A percentile compares a stretch with the other conserved stretches of the same genome.
phyloP scores from a whole-genome alignment of 23 tunicate species.

The Halocynthia roretzi region DNA sequence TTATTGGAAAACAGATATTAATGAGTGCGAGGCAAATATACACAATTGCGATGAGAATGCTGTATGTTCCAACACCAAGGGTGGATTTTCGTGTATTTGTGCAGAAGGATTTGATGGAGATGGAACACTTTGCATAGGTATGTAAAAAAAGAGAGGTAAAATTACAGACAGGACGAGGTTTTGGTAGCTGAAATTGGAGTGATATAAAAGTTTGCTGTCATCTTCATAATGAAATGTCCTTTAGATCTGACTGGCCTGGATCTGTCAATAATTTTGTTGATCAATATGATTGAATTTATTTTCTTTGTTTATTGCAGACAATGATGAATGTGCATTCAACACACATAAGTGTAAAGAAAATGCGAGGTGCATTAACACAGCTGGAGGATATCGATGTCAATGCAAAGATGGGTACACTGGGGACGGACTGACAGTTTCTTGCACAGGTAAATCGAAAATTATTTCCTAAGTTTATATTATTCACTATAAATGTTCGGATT shows the following conservation, averaged over 20 bases:
- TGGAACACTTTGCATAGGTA: constrained; percentile 35
- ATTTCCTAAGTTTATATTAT: background rate
- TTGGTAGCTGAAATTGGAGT: no score
- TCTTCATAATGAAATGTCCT: no score
- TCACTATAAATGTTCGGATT: no score
- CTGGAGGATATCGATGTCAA: constrained; percentile 19
- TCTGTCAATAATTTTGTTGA: background rate
- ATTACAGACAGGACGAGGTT: no score
- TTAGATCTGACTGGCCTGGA: no score
- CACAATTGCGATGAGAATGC: constrained; percentile 15
- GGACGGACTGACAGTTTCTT: background rate
- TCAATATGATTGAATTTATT: background rate
- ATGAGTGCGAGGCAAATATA: constrained; percentile 15
- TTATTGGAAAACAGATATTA: constrained; percentile 1
- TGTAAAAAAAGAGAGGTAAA: background rate
- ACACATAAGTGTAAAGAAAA: constrained; percentile 16
- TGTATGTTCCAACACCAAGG: constrained; percentile 1
- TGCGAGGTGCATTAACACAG: constrained; percentile 20
- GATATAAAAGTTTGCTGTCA: no score
- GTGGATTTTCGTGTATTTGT: background rate
- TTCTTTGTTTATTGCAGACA: constrained; percentile 9
- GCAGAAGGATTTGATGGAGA: constrained; percentile 8
- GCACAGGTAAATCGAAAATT: constrained; percentile 17
- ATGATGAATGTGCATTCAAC: constrained; percentile 24
- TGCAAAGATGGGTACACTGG: constrained; percentile 29